phyloP scores from a whole-genome alignment of 2,113 vertebrate species.

The Mustela lutreola region DNA sequence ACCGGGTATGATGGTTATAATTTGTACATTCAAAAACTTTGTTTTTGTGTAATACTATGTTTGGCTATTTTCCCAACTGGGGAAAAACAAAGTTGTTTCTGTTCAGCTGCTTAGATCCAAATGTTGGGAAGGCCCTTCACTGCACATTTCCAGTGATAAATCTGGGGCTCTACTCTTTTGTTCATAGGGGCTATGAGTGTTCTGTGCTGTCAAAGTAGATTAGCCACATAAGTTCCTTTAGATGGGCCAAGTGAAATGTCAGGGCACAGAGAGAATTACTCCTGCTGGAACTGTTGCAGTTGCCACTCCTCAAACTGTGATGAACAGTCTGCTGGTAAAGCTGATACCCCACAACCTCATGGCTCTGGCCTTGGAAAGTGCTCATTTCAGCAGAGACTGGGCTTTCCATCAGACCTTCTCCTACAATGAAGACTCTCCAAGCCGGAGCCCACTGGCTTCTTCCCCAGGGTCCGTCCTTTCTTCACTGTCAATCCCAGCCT shows the following conservation, averaged over 20 bases:
- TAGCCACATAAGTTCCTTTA: background rate
- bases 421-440: background rate
- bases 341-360: background rate
- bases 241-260: background rate
- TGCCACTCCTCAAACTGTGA: background rate
- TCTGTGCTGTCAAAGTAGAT: background rate
- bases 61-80: background rate
- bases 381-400: background rate
- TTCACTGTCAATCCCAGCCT: background rate
- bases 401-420: background rate
- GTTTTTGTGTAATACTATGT: no score
- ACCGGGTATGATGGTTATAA: background rate
- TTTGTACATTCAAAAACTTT: background rate
- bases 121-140: background rate
- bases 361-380: background rate
- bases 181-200: background rate
- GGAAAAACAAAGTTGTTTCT: conserved; percentile 13
- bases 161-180: background rate
- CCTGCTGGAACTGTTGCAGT: background rate
- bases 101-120: background rate
- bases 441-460: background rate
- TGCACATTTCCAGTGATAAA: background rate
- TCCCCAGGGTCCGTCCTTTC: background rate
- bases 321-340: background rate
- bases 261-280: no score